Conservation (phyloP, 2,888 invertebrate genomes). For the Agriopis marginaria region DNA sequence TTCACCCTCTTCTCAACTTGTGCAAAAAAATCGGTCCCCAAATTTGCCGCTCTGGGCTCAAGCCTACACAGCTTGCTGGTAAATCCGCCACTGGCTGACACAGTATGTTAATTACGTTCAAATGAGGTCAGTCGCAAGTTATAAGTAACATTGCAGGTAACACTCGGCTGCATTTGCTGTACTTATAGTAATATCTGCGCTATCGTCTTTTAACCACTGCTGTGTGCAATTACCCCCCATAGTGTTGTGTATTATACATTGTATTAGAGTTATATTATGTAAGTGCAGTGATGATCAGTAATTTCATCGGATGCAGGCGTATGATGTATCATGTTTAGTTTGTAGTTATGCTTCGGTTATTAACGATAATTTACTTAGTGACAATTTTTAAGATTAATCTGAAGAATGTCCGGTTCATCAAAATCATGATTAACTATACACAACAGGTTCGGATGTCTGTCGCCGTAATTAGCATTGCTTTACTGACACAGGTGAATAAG, state of each 20-base stretch:
- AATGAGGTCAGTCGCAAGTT: not conserved
- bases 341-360: conserved; percentile 83
- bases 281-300: conserved; percentile 68
- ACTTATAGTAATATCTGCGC: conserved; percentile 68
- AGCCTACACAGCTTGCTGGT: no score
- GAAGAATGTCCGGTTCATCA: conserved; percentile 70
- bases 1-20: no score
- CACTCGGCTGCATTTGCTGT: conserved; percentile 60
- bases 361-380: conserved; percentile 81
- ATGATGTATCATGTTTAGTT: conserved; percentile 83
- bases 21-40: no score
- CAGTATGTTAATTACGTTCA: no score
- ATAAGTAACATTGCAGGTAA: not conserved
- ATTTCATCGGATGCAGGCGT: conserved; percentile 73
- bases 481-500: conserved; percentile 83
- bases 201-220: conserved; percentile 72
- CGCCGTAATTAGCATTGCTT: conserved; percentile 73
- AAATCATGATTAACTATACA: conserved; percentile 79
- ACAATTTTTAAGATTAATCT: conserved; percentile 71
- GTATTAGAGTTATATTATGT: conserved; percentile 75
- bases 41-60: no score
- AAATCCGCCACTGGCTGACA: no score
- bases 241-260: conserved; percentile 81
- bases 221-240: conserved; percentile 76
- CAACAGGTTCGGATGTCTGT: conserved; percentile 67